Base-by-base conservation (phyloP, 2,797 vertebrate genomes). In the Simalia tracyae region DNA sequence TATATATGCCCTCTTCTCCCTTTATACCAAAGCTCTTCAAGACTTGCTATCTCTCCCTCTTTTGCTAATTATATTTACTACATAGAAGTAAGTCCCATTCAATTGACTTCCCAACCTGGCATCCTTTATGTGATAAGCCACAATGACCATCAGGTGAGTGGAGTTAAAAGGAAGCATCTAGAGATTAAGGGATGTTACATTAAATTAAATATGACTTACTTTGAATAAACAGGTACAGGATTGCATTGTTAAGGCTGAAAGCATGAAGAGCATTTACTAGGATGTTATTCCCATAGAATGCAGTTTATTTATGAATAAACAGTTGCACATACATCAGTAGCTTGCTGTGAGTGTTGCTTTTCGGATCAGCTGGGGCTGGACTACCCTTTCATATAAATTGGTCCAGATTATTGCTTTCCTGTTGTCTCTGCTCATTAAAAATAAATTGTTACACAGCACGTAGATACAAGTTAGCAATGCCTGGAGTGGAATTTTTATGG, bases 381-480 rank as follows among this genome's bases (percentile, higher is more conserved):
- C 68, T 90, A 61, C 19, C 86, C 24, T 81, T 60, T 76, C 84
- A 86, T 54, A 86, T 10, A 15, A 72, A 46, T 56, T 36, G 85
- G 46, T 84, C 89, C 60, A 63, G 56, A 84, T 87, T 42, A 76
- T 84, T 90, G n/a, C 68, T 90, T 90, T 92, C 85, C 84, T 87
- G 46, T 87, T 92, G 66, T 89, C 59, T 57, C 57, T 87, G 24
- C 88, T 89, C 88, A 90, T 64, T 87, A 90, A 92, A 92, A 92
- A 90, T 90, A 92, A 90, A 90, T 88, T 31, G 46, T 81, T 31
- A 46, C 46, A 64, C 59, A 90, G 59, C 85, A 84, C 64, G 31
- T 92, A 87, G 31, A 87, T 90, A 87, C 64, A 90, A 87, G 89
- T 92, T 90, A 81, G 89, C 59, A 64, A 42, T 66, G 59, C 72